Evolutionary conservation across 2,888 invertebrate genomes (phyloP).

Genomic region (Dinocampus coccinellae): DNA sequence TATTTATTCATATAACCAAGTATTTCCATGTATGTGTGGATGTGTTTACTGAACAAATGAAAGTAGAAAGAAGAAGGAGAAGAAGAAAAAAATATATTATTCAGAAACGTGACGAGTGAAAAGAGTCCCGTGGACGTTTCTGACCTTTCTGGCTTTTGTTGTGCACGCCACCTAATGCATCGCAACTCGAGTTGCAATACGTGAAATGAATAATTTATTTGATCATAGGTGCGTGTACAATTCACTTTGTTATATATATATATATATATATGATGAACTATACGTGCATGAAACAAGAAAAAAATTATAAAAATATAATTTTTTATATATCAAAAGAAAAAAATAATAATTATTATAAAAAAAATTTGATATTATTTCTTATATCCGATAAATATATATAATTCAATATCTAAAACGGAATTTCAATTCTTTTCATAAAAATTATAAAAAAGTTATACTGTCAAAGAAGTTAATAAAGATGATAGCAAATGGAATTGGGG

Average conservation of each 20-base stretch:
- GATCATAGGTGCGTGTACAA: conserved; percentile 22
- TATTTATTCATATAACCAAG: too few relatives aligned
- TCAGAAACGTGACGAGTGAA: conserved; percentile 22
- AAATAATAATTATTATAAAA: too few relatives aligned
- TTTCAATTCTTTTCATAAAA: not conserved
- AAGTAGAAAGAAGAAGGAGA: not conserved
- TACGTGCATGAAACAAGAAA: not conserved
- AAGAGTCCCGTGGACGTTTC: conserved; percentile 14
- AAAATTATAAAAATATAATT: not conserved
- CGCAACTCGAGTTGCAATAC: conserved; percentile 51
- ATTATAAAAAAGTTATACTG: not conserved
- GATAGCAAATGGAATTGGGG: not conserved
- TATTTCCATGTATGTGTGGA: too few relatives aligned
- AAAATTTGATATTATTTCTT: too few relatives aligned
- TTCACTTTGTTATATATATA: conserved; percentile 4
- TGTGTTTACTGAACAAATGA: conserved; percentile 1
- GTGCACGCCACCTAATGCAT: conserved; percentile 55
- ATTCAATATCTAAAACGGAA: not conserved
- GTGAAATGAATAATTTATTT: conserved; percentile 50
- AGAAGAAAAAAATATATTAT: conserved; percentile 2
- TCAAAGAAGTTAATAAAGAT: not conserved
- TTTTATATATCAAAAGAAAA: not conserved
- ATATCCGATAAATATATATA: not conserved
- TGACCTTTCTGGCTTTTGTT: conserved; percentile 40
- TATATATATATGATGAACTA: not conserved